Evolutionary conservation across 1,140 invertebrate species (phyloP).

Genomic region (Hesperophylax magnus): DNA sequence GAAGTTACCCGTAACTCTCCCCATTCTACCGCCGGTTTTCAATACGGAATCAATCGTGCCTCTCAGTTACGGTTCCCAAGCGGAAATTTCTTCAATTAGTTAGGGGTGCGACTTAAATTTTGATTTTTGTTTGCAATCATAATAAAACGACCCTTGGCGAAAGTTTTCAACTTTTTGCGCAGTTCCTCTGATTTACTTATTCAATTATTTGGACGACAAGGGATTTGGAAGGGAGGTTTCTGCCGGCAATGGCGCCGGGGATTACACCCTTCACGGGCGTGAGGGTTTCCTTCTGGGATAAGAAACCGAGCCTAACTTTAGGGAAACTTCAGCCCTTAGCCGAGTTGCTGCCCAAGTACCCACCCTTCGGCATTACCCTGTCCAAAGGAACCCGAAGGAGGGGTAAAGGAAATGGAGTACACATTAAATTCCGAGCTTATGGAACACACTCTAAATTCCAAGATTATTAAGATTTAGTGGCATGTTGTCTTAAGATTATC

Average conservation of each 20-base stretch:
- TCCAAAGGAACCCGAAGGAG: background rate
- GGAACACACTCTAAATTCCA: slow-evolving; percentile 5
- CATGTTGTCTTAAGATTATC: slow-evolving; percentile 1
- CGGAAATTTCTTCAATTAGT: too few relatives aligned
- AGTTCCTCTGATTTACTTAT: background rate
- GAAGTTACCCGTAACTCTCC: background rate
- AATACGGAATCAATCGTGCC: slow-evolving; percentile 2
- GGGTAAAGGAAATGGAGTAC: background rate
- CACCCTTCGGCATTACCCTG: slow-evolving; percentile 6
- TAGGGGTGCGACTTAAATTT: background rate
- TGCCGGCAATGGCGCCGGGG: background rate
- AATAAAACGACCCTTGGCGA: too few relatives aligned
- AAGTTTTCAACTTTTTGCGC: background rate
- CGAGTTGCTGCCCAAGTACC: background rate
- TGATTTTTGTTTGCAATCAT: background rate
- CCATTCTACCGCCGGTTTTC: background rate
- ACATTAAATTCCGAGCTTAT: background rate
- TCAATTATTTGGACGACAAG: too few relatives aligned
- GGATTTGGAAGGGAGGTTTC: too few relatives aligned
- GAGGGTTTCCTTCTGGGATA: background rate
- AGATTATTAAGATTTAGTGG: slow-evolving; percentile 20
- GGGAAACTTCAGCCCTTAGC: too few relatives aligned
- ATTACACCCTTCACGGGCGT: background rate
- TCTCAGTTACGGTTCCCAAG: too few relatives aligned
- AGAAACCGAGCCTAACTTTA: background rate